Percentiles rank a stretch among this genome's conserved stretches.
Evolutionary conservation across 2,888 invertebrate genomes (phyloP).

Genomic region (Tricholauxania praeusta): DNA sequence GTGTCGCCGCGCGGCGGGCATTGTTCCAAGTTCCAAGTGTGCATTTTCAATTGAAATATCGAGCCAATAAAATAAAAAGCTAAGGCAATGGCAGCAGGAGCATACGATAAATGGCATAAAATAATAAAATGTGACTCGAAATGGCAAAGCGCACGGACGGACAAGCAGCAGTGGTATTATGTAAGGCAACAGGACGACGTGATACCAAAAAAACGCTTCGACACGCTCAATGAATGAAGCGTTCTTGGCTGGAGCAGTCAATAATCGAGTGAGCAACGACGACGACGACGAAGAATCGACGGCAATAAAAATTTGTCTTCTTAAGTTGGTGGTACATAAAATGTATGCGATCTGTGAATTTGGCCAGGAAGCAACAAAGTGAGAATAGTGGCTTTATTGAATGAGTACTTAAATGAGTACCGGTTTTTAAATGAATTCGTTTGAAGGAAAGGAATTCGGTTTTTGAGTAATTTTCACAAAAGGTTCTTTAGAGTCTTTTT

Average conservation of each 20-base stretch:
- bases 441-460: too few species aligned
- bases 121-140: conserved; percentile 29
- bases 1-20: neutral
- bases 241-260: conserved; percentile 31
- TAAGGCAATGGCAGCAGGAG: conserved; percentile 5
- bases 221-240: conserved; percentile 2
- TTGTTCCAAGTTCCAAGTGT: conserved; percentile 37
- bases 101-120: conserved; percentile 31
- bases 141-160: neutral
- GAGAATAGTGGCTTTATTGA: neutral
- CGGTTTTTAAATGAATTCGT: too few species aligned
- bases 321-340: conserved; percentile 46
- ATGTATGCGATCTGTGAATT: neutral
- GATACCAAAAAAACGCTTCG: conserved; percentile 1
- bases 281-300: conserved; percentile 46
- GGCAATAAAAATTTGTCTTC: conserved; percentile 58
- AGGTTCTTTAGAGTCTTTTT: too few species aligned
- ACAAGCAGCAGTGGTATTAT: neutral
- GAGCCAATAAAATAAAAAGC: conserved; percentile 37
- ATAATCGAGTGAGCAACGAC: conserved; percentile 36
- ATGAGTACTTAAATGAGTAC: too few species aligned
- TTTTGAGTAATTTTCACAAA: too few species aligned
- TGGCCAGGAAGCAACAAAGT: neutral
- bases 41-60: conserved; percentile 41
- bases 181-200: neutral